A percentile compares a stretch with the other conserved stretches of the same genome.
Evolutionary conservation across 1,140 invertebrate genomes (phyloP).

Genomic region (Ceratitis capitata): DNA sequence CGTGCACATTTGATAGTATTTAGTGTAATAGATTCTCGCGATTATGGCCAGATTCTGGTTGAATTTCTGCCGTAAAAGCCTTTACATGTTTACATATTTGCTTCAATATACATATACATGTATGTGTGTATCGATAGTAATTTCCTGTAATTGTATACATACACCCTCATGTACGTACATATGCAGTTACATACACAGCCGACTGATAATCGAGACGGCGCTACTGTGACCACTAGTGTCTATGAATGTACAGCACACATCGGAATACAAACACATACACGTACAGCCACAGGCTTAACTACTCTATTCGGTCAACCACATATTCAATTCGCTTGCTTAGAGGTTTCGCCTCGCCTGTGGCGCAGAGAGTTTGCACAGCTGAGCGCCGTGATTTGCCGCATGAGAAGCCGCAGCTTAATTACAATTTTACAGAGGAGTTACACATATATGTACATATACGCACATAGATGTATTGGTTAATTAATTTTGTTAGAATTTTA

Average conservation of each 20-base stretch:
- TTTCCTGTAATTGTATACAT: neutral
- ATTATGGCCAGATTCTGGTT: neutral
- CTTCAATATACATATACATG: neutral
- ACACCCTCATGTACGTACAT: neutral
- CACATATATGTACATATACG: no score
- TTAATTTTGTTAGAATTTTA: no score
- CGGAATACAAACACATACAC: no score
- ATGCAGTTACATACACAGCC: neutral
- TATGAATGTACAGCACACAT: no score
- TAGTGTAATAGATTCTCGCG: neutral
- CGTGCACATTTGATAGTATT: neutral
- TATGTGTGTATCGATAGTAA: neutral
- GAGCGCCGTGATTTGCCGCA: neutral
- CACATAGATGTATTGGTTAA: no score
- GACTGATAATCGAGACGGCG: neutral
- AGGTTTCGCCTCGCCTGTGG: neutral
- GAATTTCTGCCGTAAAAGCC: neutral
- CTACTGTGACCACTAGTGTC: neutral
- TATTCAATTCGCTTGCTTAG: slow-evolving; percentile 21
- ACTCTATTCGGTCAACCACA: slow-evolving; percentile 10
- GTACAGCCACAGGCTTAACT: neutral
- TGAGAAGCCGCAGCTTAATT: slow-evolving; percentile 7
- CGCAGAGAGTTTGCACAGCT: neutral
- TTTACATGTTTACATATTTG: neutral
- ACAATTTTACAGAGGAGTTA: no score